phyloP scores from a whole-genome alignment of 2,797 vertebrate genomes.

The Sebastolobus alascanus region DNA sequence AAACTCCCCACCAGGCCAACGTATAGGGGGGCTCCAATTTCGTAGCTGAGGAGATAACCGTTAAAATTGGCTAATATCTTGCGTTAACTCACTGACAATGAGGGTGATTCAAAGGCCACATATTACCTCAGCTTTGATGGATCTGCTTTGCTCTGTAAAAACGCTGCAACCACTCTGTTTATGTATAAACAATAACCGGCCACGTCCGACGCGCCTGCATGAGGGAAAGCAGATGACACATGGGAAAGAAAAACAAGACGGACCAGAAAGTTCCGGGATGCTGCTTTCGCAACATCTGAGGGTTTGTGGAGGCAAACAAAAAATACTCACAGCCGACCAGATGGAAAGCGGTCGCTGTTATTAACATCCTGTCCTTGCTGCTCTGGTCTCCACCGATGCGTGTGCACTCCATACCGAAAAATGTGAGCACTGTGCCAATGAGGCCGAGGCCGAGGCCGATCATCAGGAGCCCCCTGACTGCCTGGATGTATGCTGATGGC shows the following conservation, averaged over 20 bases:
- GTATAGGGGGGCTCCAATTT: constrained; percentile 47
- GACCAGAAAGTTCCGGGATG: neutral
- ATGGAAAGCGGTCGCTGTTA: constrained; percentile 37
- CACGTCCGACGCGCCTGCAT: constrained; percentile 55
- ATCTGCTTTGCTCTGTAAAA: constrained; percentile 66
- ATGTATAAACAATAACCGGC: constrained; percentile 66
- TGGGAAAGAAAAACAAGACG: constrained; percentile 8
- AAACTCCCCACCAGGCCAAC: constrained; percentile 48
- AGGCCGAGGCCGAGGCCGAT: constrained; percentile 64
- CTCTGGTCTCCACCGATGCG: constrained; percentile 77
- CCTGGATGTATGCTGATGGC: constrained; percentile 64
- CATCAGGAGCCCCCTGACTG: constrained; percentile 74
- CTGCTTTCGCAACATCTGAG: neutral
- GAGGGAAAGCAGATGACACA: constrained; percentile 19
- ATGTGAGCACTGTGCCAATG: constrained; percentile 62
- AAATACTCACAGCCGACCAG: constrained; percentile 42
- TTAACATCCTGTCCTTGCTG: constrained; percentile 82
- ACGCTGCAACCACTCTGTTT: constrained; percentile 56
- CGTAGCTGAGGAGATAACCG: constrained; percentile 32
- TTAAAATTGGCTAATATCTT: rapidly evolving
- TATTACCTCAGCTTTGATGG: constrained; percentile 45
- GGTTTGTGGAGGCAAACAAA: neutral
- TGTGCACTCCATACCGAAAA: constrained; percentile 79
- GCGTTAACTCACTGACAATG: neutral
- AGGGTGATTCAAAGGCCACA: neutral